A percentile compares a stretch with the other conserved stretches of the same genome.
Evolutionary conservation across 2,888 invertebrate species (phyloP).

Genomic region (Axea sp.): DNA sequence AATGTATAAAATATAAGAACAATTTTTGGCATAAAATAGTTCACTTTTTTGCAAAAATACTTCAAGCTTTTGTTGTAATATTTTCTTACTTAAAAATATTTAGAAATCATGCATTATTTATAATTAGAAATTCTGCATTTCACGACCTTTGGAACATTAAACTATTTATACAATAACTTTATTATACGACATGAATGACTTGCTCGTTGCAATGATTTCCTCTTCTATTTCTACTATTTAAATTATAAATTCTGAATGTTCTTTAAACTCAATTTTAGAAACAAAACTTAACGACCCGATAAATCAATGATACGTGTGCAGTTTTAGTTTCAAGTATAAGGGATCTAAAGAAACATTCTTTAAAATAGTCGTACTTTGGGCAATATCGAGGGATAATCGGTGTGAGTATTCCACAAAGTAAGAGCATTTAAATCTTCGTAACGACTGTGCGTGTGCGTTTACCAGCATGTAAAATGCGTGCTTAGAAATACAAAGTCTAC

Average conservation of each 20-base stretch:
- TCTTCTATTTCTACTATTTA: constrained; percentile 14
- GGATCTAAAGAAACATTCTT: constrained; percentile 40
- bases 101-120: no score
- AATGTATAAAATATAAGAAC: no score
- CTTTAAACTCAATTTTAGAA: constrained; percentile 42
- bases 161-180: constrained; percentile 4
- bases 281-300: constrained; percentile 39
- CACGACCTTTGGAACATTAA: no score
- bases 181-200: constrained; percentile 21
- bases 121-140: no score
- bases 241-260: constrained; percentile 19
- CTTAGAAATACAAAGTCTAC: constrained; percentile 37
- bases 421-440: constrained; percentile 55
- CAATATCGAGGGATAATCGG: constrained; percentile 32
- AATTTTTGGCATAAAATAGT: no score
- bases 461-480: constrained; percentile 41
- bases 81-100: no score
- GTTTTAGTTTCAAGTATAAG: constrained; percentile 20
- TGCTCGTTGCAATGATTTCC: constrained; percentile 18
- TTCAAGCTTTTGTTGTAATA: no score
- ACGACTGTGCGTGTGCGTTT: constrained; percentile 42
- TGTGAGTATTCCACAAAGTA: constrained; percentile 26
- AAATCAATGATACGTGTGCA: constrained; percentile 40
- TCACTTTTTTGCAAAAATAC: no score
- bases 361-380: constrained; percentile 36